Evolutionary conservation across 2,797 vertebrate genomes (phyloP).

Genomic region (Hylomyscus alleni): DNA sequence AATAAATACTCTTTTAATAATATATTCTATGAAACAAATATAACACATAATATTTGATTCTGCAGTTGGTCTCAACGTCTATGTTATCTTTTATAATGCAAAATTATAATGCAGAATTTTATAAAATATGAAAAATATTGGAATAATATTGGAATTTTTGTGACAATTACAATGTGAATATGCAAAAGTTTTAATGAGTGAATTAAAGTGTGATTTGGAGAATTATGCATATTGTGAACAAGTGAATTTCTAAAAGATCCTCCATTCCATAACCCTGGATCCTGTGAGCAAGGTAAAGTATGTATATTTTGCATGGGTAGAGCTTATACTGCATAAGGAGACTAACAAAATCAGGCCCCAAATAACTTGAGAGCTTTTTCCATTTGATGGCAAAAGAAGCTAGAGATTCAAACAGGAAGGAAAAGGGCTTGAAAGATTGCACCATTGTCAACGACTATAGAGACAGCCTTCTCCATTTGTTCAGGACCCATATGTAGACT

Average conservation of each 20-base stretch:
- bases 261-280: neutral
- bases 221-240: neutral
- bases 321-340: neutral
- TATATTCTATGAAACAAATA: neutral
- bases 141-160: neutral
- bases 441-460: neutral
- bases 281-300: neutral
- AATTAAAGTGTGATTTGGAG: neutral
- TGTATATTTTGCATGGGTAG: neutral
- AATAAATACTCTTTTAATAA: neutral
- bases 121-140: conserved; percentile 16
- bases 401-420: neutral
- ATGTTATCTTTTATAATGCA: neutral
- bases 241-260: neutral
- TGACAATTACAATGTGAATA: conserved; percentile 12
- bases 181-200: neutral
- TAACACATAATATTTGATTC: neutral
- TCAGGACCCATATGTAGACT: too few relatives aligned
- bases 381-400: neutral
- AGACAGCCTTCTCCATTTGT: too few relatives aligned
- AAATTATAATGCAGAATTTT: conserved; percentile 35
- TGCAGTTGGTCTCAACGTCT: neutral
- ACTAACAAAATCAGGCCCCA: neutral
- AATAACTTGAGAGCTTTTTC: neutral
- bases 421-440: neutral